Base-by-base conservation (phyloP, 2,888 invertebrate genomes). In the Hydrotaea cyrtoneurina region DNA sequence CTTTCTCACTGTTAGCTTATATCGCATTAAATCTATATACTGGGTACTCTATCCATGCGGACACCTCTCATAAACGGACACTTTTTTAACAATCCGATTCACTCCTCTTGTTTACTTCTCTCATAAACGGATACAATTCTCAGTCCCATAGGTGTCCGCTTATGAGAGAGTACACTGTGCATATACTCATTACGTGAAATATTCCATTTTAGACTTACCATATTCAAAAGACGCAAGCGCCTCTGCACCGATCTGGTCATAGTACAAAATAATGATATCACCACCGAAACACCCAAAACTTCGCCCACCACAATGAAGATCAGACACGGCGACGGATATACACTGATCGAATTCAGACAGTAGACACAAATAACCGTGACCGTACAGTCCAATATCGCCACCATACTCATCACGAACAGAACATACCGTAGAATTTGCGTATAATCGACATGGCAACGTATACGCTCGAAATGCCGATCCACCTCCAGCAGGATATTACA, bases 291-390 rank as follows among this genome's bases (percentile, higher is more conserved):
- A 0, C 87, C 85, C 74, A 75, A 64, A 17, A 82, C 64, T 39
- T 87, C 86, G 71, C 81, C 66, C 2, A 86, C 66, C 7, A 82
- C 81, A 11, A 78, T 78, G 7, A 83, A 74, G 2, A 83, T 62
- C 19, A 87, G 55, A 26, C 19, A 83, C 31, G 79, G 59, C 64
- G 88, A 86, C 2, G 88, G 86, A 66, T 64, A 69, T 2, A 85
- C 86, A 74, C 84, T 53, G 83, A 88, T 83, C 13, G 78, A 55
- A 4, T 15, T 46, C 76, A 87, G 66, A 26, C 86, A 77, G 21
- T 82, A 66, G 8, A 79, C 71, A 64, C 80, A 82, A 8, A 62
- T 80, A 3, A 77, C 11, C 4, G 73, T 74, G 17, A 86, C 72
- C 10, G 55, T 7, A 0, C 31, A 36, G 77, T 83, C 83, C 13